Evolutionary conservation across 2,888 invertebrate genomes (phyloP), one percentile per base, ranked within the genome.

Genomic region (Pemphredon lugubris): DNA sequence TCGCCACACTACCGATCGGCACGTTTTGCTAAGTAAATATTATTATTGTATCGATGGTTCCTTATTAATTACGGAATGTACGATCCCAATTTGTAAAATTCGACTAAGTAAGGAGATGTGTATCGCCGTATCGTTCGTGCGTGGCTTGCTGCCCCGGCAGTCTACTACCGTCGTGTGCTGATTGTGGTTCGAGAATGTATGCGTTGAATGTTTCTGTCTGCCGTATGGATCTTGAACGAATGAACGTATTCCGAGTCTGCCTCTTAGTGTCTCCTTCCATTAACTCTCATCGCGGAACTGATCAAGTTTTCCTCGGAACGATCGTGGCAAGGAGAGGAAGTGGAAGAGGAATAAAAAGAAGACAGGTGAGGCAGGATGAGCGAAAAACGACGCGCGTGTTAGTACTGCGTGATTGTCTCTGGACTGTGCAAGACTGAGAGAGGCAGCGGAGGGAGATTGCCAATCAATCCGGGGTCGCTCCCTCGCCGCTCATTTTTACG

Each of bases 31-130:
- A 83, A 83, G 85, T 86, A 83, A 86, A 84, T 83, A 84, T 83
- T 78, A 80, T 83, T 81, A 83, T 85, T 86, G 84, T 88, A 86
- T 87, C 87, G 86, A 86, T 87, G 87, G 87, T 87, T 88, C 87
- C 86, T 88, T 83, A 83, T 84, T 86, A 85, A 86, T 83, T 86
- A 87, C 83, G 82, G 82, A 83, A 82, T 86, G 82, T 86, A 86
- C 79, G 81, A 73, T 84, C 81, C 84, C 81, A 77, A 84, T 85
- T 87, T 84, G 84, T 84, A 84, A 87, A 86, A 85, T 87, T 85
- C 75, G 74, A 86, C 66, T 84, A 83, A 84, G 77, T 65, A 84
- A 83, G 83, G 77, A 81, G 78, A 71, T 83, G 82, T 86, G 84
- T 84, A 75, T 83, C 73, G 77, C 77, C 75, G 76, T 83, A 83